phyloP scores from a whole-genome alignment of 2,113 vertebrate genomes.

The Channa argus region DNA sequence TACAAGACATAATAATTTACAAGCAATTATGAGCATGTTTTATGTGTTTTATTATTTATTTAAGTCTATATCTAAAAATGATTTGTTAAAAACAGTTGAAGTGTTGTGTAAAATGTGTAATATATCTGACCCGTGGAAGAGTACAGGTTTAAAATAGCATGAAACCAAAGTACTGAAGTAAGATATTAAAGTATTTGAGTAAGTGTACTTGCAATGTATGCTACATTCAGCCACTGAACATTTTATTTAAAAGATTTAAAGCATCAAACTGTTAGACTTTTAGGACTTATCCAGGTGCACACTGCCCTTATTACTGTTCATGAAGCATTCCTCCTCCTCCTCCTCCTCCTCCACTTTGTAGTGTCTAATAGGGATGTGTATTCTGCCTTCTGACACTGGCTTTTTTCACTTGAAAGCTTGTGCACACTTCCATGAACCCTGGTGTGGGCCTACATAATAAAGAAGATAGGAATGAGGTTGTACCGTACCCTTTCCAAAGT shows the following conservation, averaged over 20 bases:
- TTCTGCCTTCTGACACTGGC: constrained; percentile 19
- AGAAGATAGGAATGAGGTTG: constrained; percentile 62
- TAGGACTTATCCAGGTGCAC: constrained; percentile 36
- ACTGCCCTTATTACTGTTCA: constrained; percentile 16
- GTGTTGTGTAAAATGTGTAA: not conserved
- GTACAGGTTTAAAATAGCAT: not conserved
- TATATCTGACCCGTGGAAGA: not conserved
- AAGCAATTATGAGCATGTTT: not conserved
- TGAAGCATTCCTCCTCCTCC: constrained; percentile 3
- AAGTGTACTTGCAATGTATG: not conserved
- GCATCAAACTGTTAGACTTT: constrained; percentile 1
- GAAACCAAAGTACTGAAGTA: not conserved
- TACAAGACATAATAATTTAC: not conserved
- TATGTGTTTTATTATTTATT: not conserved
- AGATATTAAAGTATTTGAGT: not conserved
- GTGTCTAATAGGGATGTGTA: constrained; percentile 19
- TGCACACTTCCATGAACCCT: constrained; percentile 54
- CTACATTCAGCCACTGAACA: not conserved
- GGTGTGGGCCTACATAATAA: constrained; percentile 61
- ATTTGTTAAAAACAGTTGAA: not conserved
- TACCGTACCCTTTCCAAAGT: constrained; percentile 58
- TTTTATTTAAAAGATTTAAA: not conserved
- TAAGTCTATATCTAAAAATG: not conserved
- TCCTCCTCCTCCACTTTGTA: constrained; percentile 6
- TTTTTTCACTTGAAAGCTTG: constrained; percentile 29